Base-by-base conservation (phyloP, 2,113 vertebrate genomes). In the Tyrannus savana region DNA sequence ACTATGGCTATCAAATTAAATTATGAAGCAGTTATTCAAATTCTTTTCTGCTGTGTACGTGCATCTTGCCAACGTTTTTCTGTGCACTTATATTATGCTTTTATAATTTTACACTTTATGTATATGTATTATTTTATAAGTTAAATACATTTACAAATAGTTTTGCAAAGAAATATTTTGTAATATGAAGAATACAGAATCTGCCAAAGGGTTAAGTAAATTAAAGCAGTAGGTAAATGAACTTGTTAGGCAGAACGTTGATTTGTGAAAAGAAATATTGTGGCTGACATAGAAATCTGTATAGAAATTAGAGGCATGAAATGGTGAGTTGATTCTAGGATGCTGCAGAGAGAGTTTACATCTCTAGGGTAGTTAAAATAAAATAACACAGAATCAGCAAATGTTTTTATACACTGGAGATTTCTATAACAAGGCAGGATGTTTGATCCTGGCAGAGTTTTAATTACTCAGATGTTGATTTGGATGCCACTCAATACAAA, bases 381-480 rank as follows among this genome's bases (percentile, higher is more conserved):
- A 95, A 95, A 95, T 91, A 96, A 84, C 73, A 90, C 52, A 90
- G 74, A 80, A 88, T 52, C 84, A 96, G 92, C 89, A 97, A 97
- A 94, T 97, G 92, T 94, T 97, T 97, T 97, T 96, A 84, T 97
- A 93, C 69, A 31, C 78, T 93, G 87, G 84, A 83, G 90, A 90
- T 94, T 87, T 37, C 84, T 81, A 21, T 85, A 93, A 90, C 76
- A 89, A 97, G 84, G 80, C 93, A 95, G 16, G 14, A 67, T 96
- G 85, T 97, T 98, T 97, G 94, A 97, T 98, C 87, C 93, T 98
- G 97, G 97, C 96, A 97, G 96, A 93, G 94, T 95, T 98, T 98
- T 98, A 97, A 98, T 98, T 98, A 96, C 95, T 98, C 97, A 96
- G 94, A 97, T 84, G 85, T 96, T 98, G 97, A 96, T 93, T 97